Conservation (phyloP, 2,888 invertebrate genomes). For the Phrixothrix hirtus region DNA sequence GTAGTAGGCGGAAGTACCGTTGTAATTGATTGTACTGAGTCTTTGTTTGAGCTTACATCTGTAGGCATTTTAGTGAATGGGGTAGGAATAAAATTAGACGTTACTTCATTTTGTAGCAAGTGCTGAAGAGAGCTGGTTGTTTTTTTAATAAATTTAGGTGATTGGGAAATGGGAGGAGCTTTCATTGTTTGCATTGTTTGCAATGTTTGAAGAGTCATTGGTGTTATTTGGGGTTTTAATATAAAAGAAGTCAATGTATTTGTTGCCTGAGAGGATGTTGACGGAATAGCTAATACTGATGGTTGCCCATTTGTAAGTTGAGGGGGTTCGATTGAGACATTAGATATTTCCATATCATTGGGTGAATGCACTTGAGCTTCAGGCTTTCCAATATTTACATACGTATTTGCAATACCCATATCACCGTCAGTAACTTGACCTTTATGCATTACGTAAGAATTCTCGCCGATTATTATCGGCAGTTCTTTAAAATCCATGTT, state of each 20-base stretch:
- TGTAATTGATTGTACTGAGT: constrained; percentile 35
- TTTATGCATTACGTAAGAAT: constrained; percentile 50
- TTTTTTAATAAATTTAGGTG: constrained; percentile 10
- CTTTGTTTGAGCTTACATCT: constrained; percentile 17
- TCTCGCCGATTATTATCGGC: constrained; percentile 32
- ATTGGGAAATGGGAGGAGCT: constrained; percentile 57
- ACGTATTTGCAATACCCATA: constrained; percentile 51
- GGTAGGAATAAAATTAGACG: constrained; percentile 35
- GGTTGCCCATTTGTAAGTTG: constrained; percentile 25
- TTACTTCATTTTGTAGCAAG: constrained; percentile 42
- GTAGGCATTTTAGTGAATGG: constrained; percentile 25
- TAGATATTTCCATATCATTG: constrained; percentile 40
- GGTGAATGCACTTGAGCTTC: constrained; percentile 54
- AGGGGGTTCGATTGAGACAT: constrained; percentile 35
- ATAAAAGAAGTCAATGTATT: neutral
- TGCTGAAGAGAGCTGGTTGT: constrained; percentile 34
- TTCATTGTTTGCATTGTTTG: constrained; percentile 67
- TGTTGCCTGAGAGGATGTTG: neutral
- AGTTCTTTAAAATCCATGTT: too few relatives aligned
- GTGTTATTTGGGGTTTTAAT: constrained; percentile 35
- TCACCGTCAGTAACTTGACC: constrained; percentile 54
- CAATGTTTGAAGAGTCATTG: constrained; percentile 48
- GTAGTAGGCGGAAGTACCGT: constrained; percentile 57
- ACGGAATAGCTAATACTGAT: constrained; percentile 20
- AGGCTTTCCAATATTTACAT: constrained; percentile 56